Evolutionary conservation across 2,888 invertebrate species (phyloP), one percentile per base, ranked within the genome.

Genomic region (Ophonus ardosiacus): DNA sequence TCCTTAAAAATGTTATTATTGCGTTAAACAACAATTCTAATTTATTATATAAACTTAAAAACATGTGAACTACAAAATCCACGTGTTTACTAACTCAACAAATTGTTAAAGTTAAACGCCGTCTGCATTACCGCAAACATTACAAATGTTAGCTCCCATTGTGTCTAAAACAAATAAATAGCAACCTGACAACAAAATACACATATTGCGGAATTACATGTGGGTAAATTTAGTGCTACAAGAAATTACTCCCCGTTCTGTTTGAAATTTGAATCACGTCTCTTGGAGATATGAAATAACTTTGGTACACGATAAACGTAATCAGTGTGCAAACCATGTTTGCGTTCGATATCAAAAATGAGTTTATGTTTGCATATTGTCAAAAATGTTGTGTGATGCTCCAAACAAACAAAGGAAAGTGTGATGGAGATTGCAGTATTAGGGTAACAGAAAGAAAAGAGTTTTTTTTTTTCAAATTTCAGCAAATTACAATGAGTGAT

Each of bases 321-420:
- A 68, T 68, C 38, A 38, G 68, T 68, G 31, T 68, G 63, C 63
- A 63, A 24, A 63, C 63, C 24, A 21, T 63, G 63, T 63, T 63
- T 63, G 63, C 13, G 13, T 63, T 21, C 63, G 13, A 63, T 31
- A 68, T 38, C 13, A 68, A 68, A 68, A 68, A 68, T 68, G 38
- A 38, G 38, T 68, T 68, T 31, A 68, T 68, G 31, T 68, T 68
- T 15, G 38, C 38, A 59, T 17, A 15, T 59, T 59, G 59, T 59
- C 59, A 24, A 63, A 38, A 68, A 40, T 68, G 7, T 68, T 65
- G n/a, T 13, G 65, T 65, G 65, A 65, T 65, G 65, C n/a, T 63
- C 10, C 59, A 59, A 24, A 6, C 21, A 18, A 63, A 63, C 31
- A 31, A 24, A 24, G 1, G 24, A 31, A 31, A 31, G 31, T 5